Evolutionary conservation across 2,888 invertebrate genomes (phyloP).

Genomic region (Ernsta delagoae): DNA sequence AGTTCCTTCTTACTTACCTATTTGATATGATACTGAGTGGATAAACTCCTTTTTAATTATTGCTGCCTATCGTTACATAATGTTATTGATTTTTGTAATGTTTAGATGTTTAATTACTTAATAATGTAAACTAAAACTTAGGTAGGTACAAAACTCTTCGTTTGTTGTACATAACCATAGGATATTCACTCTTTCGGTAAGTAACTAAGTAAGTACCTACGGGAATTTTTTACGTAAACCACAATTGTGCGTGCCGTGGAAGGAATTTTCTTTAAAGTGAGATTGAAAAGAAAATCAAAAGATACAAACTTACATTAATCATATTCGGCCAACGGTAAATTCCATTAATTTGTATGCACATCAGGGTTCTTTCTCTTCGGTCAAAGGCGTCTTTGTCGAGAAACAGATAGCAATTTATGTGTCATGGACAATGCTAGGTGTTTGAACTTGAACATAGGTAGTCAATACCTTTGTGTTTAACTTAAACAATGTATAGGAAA

Average conservation of each 20-base stretch:
- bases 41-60: no score
- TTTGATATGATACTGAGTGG: no score
- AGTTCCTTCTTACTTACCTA: not conserved
- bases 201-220: no score
- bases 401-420: slow-evolving; percentile 55
- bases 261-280: slow-evolving; percentile 13
- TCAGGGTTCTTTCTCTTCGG: slow-evolving; percentile 47
- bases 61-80: no score
- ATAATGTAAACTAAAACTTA: not conserved
- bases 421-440: slow-evolving; percentile 54
- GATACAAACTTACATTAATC: slow-evolving; percentile 29
- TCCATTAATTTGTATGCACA: slow-evolving; percentile 55
- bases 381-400: slow-evolving; percentile 58
- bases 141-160: not conserved
- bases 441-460: slow-evolving; percentile 42
- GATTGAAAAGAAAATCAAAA: slow-evolving; percentile 17
- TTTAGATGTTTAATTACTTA: not conserved
- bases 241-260: not conserved
- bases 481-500: slow-evolving; percentile 24
- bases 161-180: not conserved
- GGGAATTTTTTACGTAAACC: not conserved
- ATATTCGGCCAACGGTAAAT: slow-evolving; percentile 33
- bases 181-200: slow-evolving; percentile 6
- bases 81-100: not conserved
- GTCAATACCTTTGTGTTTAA: slow-evolving; percentile 7